These are phyloP conservation scores for Gracilinanus agilis DNA, from an alignment of 2,113 vertebrate species.

Conservation along the genomic window DNA sequence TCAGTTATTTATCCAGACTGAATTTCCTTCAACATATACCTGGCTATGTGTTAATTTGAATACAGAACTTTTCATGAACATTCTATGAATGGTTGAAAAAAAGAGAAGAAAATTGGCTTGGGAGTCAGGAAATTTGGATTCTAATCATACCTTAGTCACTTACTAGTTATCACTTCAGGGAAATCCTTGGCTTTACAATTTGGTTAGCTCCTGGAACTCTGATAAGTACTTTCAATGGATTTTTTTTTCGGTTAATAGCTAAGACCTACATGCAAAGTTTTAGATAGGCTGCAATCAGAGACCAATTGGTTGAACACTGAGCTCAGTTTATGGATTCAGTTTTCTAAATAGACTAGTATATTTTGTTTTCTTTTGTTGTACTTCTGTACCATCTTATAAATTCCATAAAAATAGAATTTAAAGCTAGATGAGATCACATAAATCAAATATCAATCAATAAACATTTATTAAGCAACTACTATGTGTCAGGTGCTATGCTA, in stretches of 20 bases:
- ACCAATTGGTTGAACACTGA: background rate
- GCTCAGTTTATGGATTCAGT: background rate
- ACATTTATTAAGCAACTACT: background rate
- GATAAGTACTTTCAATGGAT: too few species aligned
- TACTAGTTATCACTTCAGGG: background rate
- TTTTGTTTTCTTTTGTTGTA: background rate
- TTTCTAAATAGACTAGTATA: background rate
- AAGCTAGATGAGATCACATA: background rate
- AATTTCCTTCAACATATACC: background rate
- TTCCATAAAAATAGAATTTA: background rate
- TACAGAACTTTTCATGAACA: background rate
- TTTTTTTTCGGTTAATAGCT: background rate
- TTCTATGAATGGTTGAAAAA: background rate
- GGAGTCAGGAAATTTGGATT: background rate
- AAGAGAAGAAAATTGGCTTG: background rate
- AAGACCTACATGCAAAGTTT: background rate
- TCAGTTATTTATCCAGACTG: background rate
- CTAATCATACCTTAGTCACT: background rate
- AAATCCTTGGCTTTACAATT: background rate
- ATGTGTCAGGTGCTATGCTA: background rate
- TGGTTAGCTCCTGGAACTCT: too few species aligned
- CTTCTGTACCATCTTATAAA: background rate
- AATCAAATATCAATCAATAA: background rate
- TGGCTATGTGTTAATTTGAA: background rate
- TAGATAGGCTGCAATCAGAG: background rate